phyloP scores from a whole-genome alignment of 2,797 vertebrate species.

The Enteromius paludinosus region DNA sequence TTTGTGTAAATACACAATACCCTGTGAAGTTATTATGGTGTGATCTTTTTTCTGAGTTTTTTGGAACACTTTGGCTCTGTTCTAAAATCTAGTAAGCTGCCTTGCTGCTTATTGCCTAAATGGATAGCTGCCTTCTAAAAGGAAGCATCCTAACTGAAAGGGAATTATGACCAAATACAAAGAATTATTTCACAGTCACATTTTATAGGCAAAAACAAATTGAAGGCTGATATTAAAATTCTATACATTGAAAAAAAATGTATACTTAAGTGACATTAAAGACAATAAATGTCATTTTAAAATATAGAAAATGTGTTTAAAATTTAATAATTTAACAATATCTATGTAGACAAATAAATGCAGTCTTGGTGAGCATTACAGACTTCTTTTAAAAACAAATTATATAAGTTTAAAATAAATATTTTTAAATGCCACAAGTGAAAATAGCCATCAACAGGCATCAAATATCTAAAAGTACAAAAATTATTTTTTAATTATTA shows the following conservation, averaged over 20 bases:
- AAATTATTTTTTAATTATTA: background rate
- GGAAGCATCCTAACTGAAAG: background rate
- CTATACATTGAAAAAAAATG: background rate
- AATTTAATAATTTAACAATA: background rate
- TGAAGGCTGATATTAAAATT: background rate
- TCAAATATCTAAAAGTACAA: background rate
- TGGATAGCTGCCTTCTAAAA: background rate
- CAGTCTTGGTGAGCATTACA: background rate
- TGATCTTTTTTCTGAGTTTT: background rate
- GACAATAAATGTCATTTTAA: background rate
- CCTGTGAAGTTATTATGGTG: background rate
- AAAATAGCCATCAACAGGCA: background rate
- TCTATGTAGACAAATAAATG: slow-evolving; percentile 4
- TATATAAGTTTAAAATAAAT: background rate
- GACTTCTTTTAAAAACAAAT: background rate
- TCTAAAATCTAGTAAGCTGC: background rate
- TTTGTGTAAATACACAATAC: slow-evolving; percentile 15
- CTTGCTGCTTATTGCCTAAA: background rate
- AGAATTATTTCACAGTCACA: background rate
- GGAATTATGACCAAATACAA: background rate
- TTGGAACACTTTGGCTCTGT: background rate
- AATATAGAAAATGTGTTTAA: background rate
- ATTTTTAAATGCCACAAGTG: background rate
- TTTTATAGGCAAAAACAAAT: background rate
- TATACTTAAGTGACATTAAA: background rate